Evolutionary conservation across 2,888 invertebrate species (phyloP).

Genomic region (Megalurothrips usitatus): DNA sequence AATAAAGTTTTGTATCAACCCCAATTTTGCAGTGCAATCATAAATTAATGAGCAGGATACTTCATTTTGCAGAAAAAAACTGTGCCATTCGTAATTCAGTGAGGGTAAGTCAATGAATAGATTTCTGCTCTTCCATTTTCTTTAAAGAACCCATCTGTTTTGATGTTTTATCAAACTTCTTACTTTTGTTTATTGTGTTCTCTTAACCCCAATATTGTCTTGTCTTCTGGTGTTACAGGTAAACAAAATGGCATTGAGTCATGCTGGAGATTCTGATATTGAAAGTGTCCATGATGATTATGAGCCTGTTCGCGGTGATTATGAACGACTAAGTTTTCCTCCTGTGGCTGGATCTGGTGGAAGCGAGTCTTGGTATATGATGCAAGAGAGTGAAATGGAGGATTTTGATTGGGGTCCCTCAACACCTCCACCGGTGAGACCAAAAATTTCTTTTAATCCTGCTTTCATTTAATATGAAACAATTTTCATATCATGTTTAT

Average conservation of each 20-base stretch:
- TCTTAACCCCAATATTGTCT: not conserved
- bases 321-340: not conserved
- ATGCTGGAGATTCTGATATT: not conserved
- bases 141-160: not conserved
- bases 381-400: constrained; percentile 10
- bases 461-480: not conserved
- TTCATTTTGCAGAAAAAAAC: not conserved
- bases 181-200: not conserved
- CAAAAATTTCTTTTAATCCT: not conserved
- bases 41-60: not conserved
- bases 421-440: not conserved
- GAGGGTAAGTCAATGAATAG: not conserved
- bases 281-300: not conserved
- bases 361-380: constrained; percentile 12
- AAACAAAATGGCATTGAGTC: not conserved
- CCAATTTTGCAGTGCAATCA: not conserved
- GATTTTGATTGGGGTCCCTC: not conserved
- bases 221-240: no score
- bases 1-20: not conserved
- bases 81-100: not conserved
- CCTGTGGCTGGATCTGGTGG: not conserved
- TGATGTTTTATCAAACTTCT: not conserved
- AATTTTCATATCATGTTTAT: not conserved
- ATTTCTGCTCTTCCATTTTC: not conserved
- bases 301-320: not conserved